Percentiles rank a stretch among this genome's conserved stretches.
These are phyloP conservation scores for Clarias fuscus DNA, from an alignment of 2,797 vertebrate genomes.

Conservation along the genomic window DNA sequence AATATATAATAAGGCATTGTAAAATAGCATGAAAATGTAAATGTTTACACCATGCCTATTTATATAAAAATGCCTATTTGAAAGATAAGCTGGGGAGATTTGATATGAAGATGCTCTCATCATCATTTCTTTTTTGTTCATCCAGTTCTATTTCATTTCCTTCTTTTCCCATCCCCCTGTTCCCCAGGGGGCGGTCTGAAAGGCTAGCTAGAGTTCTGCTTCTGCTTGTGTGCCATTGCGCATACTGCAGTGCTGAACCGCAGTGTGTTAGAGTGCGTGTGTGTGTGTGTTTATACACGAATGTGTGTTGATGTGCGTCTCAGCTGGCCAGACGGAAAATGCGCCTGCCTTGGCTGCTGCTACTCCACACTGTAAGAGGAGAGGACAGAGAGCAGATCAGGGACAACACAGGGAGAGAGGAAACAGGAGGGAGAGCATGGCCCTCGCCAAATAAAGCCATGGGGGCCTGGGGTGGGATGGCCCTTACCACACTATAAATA, in stretches of 20 bases:
- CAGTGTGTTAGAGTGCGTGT: conserved; percentile 49
- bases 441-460: conserved; percentile 86
- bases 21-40: no score
- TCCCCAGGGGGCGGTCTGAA: neutral
- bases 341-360: conserved; percentile 65
- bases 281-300: conserved; percentile 40
- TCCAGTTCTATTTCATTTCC: conserved; percentile 5
- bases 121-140: neutral
- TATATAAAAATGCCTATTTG: neutral
- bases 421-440: conserved; percentile 33
- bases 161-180: neutral
- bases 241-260: conserved; percentile 67
- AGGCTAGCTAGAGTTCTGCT: conserved; percentile 31
- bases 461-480: conserved; percentile 69
- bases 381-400: conserved; percentile 54
- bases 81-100: neutral
- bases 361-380: conserved; percentile 63
- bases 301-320: conserved; percentile 45
- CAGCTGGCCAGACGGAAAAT: conserved; percentile 53
- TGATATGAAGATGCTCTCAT: neutral
- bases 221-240: conserved; percentile 32
- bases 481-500: conserved; percentile 81
- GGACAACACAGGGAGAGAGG: conserved; percentile 22
- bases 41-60: no score
- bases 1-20: no score